Evolutionary conservation across 2,888 invertebrate species (phyloP), one percentile per base, ranked within the genome.

Genomic region (Drosophila differens): DNA sequence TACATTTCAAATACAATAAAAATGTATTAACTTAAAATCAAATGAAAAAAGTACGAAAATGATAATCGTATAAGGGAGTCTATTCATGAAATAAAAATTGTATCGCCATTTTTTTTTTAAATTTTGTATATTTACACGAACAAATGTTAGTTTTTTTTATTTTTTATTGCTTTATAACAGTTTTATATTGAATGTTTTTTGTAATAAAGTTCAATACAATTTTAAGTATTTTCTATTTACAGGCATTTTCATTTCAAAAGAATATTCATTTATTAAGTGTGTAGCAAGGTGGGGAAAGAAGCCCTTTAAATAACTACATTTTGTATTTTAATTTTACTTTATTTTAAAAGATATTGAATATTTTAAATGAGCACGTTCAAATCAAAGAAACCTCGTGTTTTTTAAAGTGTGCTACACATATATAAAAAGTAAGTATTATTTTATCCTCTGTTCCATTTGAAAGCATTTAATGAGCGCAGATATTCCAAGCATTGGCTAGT

Each of bases 31-130:
- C 49, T 39, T 41, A 47, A 54, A 39, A 65, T 41, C 22, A 62
- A 35, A 41, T 22, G 19, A 54, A 61, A 61, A 14, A 58, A 58
- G 19, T 57, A 64, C 70, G 25, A 66, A 52, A 62, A 35, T 25
- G 19, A 55, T 19, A 37, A 39, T 32, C 44, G 37, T 53, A 64
- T 60, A 47, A 3, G 35, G 35, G 41, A 58, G n/a, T 32, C 19
- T 33, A 64, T 53, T 22, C 54, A 55, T 39, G 41, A 65, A 76
- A 65, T 30, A 22, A 58, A 32, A 49, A 54, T 51, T 53, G 30
- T 52, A 76, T 37, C 37, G 47, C 68, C 64, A 76, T 65, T 65
- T 79, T 70, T 59, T 41, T 57, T 41, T 14, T n/a, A 44, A 57
- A 44, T 30, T 39, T 57, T 47, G 53, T 68, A 51, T 59, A 41